These are phyloP conservation scores for Ips nitidus DNA, from an alignment of 1,140 invertebrate genomes.

Conservation along the genomic window DNA sequence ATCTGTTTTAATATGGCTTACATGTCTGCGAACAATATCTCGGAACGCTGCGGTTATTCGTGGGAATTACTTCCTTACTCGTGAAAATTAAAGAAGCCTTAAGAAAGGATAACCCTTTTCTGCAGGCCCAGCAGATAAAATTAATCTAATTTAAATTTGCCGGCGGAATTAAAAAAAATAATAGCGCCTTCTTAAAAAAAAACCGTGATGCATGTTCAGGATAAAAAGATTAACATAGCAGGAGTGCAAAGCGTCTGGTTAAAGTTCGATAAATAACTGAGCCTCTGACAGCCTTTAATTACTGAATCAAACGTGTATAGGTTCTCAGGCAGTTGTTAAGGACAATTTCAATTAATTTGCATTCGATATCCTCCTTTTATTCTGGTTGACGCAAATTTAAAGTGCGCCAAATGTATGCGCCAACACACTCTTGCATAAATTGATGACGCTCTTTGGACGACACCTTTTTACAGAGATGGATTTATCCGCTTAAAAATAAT, in stretches of 20 bases:
- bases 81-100: slow-evolving; percentile 2
- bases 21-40: slow-evolving; percentile 26
- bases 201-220: slow-evolving; percentile 30
- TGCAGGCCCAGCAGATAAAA: neutral
- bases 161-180: slow-evolving; percentile 8
- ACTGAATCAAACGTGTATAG: slow-evolving; percentile 38
- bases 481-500: too few species aligned
- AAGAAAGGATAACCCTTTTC: neutral
- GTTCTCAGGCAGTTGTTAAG: slow-evolving; percentile 42
- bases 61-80: neutral
- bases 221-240: slow-evolving; percentile 37
- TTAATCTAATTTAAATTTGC: slow-evolving; percentile 17
- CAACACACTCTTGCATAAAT: slow-evolving; percentile 32
- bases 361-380: slow-evolving; percentile 45
- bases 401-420: slow-evolving; percentile 39
- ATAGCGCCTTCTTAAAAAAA: neutral
- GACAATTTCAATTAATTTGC: slow-evolving; percentile 49
- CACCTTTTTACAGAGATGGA: neutral
- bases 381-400: slow-evolving; percentile 42
- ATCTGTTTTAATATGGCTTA: slow-evolving; percentile 23
- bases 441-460: slow-evolving; percentile 10
- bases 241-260: slow-evolving; percentile 35
- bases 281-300: slow-evolving; percentile 37
- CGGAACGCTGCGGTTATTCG: too few species aligned
- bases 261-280: slow-evolving; percentile 35